phyloP scores from a whole-genome alignment of 2,113 vertebrate genomes.

The Caretta caretta region DNA sequence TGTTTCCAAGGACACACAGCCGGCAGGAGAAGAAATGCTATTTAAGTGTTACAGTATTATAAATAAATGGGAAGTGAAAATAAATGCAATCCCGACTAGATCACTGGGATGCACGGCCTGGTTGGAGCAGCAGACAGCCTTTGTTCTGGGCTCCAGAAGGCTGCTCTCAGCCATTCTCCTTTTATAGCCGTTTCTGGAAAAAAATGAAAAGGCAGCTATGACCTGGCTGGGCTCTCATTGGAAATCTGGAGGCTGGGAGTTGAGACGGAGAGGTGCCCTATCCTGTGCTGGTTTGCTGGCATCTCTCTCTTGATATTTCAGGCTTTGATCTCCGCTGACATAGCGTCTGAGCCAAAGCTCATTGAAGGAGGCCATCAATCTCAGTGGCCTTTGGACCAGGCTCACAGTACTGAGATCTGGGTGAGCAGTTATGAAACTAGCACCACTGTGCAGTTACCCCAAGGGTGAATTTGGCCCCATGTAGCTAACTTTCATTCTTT shows the following conservation, averaged over 20 bases:
- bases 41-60: background rate
- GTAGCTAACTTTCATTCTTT: background rate
- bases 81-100: background rate
- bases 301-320: background rate
- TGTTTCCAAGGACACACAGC: accelerated
- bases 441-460: background rate
- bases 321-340: background rate
- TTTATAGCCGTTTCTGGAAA: background rate
- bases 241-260: background rate
- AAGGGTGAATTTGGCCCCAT: background rate
- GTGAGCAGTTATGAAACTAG: background rate
- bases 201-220: background rate
- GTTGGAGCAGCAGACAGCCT: background rate
- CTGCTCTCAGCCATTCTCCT: background rate
- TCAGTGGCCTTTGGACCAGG: background rate
- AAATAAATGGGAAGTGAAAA: background rate
- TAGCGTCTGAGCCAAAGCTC: background rate
- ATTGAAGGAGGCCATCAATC: background rate
- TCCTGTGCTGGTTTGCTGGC: slow-evolving; percentile 14
- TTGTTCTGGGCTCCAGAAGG: background rate
- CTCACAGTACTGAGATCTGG: background rate
- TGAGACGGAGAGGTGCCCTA: background rate
- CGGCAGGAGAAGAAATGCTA: background rate
- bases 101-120: background rate
- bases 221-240: background rate